Conservation (phyloP, 2,888 invertebrate species). For the Drosophila flavopinicola region DNA sequence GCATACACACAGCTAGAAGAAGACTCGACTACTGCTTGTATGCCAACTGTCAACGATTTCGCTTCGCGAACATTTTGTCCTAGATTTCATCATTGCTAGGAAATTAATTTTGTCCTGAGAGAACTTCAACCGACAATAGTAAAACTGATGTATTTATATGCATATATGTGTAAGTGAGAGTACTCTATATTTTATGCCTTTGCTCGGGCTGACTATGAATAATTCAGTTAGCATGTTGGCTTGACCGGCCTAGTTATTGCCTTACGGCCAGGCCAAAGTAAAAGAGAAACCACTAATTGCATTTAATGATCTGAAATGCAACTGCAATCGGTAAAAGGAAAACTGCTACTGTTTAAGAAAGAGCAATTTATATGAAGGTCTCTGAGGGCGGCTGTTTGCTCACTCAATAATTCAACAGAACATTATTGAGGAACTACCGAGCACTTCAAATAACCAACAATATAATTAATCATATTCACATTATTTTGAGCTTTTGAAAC, state of each 20-base stretch:
- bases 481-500: constrained; percentile 12
- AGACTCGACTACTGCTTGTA: constrained; percentile 22
- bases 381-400: constrained; percentile 4
- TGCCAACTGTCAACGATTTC: constrained; percentile 70
- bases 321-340: background rate
- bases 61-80: constrained; percentile 75
- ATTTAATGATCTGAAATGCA: constrained; percentile 56
- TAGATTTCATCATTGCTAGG: constrained; percentile 79
- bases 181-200: constrained; percentile 14
- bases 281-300: constrained; percentile 57
- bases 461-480: background rate
- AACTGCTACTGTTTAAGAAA: constrained; percentile 44
- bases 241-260: constrained; percentile 50
- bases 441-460: constrained; percentile 11
- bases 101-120: constrained; percentile 69
- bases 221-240: constrained; percentile 61
- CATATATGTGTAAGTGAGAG: background rate
- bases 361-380: constrained; percentile 32
- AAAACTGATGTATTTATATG: constrained; percentile 9
- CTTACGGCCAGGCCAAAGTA: constrained; percentile 28
- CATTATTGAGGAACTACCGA: constrained; percentile 6
- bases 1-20: constrained; percentile 10
- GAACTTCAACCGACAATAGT: constrained; percentile 22
- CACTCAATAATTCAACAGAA: constrained; percentile 39
- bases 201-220: constrained; percentile 46